Evolutionary conservation across 2,113 vertebrate species (phyloP), one percentile per base, ranked within the genome.

Genomic region (Leptobrachium leishanense): DNA sequence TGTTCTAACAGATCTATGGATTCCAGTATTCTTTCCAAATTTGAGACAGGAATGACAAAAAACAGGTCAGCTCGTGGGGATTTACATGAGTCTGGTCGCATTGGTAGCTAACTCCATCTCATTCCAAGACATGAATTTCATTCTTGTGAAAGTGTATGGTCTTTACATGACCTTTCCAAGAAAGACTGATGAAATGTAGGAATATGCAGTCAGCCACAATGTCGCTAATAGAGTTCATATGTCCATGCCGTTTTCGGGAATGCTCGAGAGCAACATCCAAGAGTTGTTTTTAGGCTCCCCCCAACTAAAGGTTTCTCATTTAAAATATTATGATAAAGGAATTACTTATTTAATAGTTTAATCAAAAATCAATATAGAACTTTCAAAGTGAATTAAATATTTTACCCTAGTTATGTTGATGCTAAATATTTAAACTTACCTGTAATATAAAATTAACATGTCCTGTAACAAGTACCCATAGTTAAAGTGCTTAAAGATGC

Each of bases 41-140:
- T 74, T 87, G 85, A 83, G 90, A 89, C 83, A 89, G 90, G 84
- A 88, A 73, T 89, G 89, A 89, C 85, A 89, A 87, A 92, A 79
- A 86, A 81, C 87, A 92, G 87, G 85, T 87, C 85, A 85, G 76
- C 63, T 85, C 85, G 74, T 15, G 81, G 83, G 68, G 83, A 86
- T 84, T 90, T 86, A 82, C 82, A 76, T 80, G 86, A 76, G 57
- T 82, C 59, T 67, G 55, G 53, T 84, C 74, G 80, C 53, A 78
- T 79, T 83, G 59, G 81, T 81, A 84, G 76, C 87, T 0, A 0
- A 76, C 75, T 57, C 73, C 77, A 79, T 84, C 84, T 72, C 77
- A 74, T 76, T 6, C 64, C 9, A 67, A 50, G 55, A 79, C 71
- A 76, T 82, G 0, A 0, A 44, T 77, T 81, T 82, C 46, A 73